These are phyloP conservation scores for Trachelipus rathkii DNA, from an alignment of 1,140 invertebrate species.

Conservation along the genomic window DNA sequence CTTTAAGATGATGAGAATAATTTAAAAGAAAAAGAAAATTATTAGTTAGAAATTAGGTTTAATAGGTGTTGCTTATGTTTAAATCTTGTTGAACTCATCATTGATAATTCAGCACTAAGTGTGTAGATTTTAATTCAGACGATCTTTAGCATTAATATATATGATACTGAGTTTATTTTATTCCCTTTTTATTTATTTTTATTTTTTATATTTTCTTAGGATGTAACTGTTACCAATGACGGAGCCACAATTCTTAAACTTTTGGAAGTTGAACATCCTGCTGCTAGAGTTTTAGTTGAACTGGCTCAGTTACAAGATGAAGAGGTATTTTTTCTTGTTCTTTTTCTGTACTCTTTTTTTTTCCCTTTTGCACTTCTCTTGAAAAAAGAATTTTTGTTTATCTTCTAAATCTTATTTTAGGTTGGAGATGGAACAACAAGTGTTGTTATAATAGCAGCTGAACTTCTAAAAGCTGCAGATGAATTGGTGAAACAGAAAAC, in stretches of 20 bases:
- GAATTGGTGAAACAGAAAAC: constrained; percentile 98
- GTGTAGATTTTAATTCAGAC: no score
- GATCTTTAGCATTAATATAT: no score
- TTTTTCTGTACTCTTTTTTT: not conserved
- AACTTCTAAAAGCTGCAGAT: constrained; percentile 91
- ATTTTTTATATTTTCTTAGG: constrained; percentile 47
- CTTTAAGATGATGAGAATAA: no score
- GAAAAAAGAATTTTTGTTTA: not conserved
- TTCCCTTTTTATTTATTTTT: constrained; percentile 51
- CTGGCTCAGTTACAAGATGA: constrained; percentile 49
- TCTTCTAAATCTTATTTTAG: constrained; percentile 58
- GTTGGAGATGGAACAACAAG: constrained; percentile 99
- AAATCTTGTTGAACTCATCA: no score
- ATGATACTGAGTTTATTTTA: no score
- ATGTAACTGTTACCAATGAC: constrained; percentile 99
- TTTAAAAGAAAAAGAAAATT: no score
- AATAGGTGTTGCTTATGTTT: no score
- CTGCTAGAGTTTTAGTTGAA: constrained; percentile 85
- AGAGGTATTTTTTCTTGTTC: constrained; percentile 31
- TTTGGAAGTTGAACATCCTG: constrained; percentile 97
- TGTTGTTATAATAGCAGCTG: constrained; percentile 69
- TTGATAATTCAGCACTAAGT: no score
- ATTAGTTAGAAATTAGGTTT: no score
- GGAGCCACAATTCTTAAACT: constrained; percentile 96
- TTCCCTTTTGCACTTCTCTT: not conserved